These are phyloP conservation scores for Oreochromis grahami DNA, from an alignment of 2,797 vertebrate genomes.

Conservation along the genomic window DNA sequence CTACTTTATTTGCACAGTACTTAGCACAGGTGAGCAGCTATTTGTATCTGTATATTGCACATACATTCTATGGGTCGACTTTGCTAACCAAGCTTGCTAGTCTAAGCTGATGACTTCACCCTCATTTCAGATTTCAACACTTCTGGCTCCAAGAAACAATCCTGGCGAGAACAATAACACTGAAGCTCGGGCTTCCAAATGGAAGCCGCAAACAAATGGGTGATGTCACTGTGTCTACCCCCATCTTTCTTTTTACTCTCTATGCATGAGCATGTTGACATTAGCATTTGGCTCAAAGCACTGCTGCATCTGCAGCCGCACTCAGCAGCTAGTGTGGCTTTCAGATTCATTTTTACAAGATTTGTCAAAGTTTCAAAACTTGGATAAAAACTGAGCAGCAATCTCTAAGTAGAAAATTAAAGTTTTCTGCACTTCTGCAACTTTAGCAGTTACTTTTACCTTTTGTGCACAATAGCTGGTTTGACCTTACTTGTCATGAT, in stretches of 20 bases:
- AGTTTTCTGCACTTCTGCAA: background rate
- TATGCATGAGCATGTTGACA: background rate
- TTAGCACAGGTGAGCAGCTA: background rate
- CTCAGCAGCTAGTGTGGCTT: background rate
- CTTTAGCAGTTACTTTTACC: background rate
- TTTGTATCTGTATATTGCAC: background rate
- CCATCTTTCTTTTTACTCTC: background rate
- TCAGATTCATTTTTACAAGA: background rate
- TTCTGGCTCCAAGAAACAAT: background rate
- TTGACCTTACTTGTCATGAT: slow-evolving; percentile 19
- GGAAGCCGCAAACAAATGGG: background rate
- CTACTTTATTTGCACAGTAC: background rate
- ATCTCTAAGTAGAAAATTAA: background rate
- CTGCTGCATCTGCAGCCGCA: background rate
- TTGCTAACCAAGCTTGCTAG: background rate
- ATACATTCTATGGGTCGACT: background rate
- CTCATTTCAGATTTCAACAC: background rate
- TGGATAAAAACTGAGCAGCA: background rate
- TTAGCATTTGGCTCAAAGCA: background rate
- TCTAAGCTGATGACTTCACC: background rate
- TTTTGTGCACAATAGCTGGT: background rate
- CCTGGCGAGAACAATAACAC: background rate
- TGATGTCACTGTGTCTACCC: background rate
- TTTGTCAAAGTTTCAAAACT: background rate
- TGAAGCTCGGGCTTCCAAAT: background rate